Base-by-base conservation (phyloP, 1,140 invertebrate species). In the Tetramorium simillimum region DNA sequence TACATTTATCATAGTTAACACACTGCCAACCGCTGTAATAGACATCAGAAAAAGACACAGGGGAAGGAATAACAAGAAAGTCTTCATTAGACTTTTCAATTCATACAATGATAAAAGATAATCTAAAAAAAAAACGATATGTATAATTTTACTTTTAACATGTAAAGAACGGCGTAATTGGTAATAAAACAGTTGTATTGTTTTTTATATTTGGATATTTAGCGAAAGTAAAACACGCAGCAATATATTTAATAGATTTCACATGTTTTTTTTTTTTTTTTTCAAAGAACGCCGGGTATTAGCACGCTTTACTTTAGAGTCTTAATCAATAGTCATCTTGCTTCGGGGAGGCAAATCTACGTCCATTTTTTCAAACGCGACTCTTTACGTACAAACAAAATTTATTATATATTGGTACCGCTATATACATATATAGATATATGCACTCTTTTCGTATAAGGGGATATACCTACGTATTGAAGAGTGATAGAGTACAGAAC, bases 1-100 rank as follows among this genome's bases (percentile, higher is more conserved):
- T 90, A 91, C 85, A 78, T 88, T 89, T 92, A 90, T 51, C 86
- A 90, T 92, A 91, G 88, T 92, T 93, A 60, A 86, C 86, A 92
- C 93, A 95, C 94, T 95, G 94, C 94, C 94, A 95, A 94, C 81
- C 73, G 69, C 65, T 88, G 49, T 40, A 72, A 86, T 69, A 12
- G 69, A 87, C 33, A 33, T 33, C 33, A 53, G 40, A 21, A 28
- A 67, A 43, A 49, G 18, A 28, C 65, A 33, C 14, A 5, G 51
- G 16, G 21, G 43, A 43, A 65, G 14, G 21, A 56, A 43, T 46
- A 56, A 56, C 14, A 24, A 24, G 16, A 4, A 18, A n/a, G 28
- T 67, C 60, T 51, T 28, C 33, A 40, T 40, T 70, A n/a, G 33
- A 28, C 21, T 56, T n/a, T 9, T 14, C 12, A 53, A 80, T 58